These are phyloP conservation scores for Phengaris arion DNA, from an alignment of 2,888 invertebrate genomes.

Conservation along the genomic window DNA sequence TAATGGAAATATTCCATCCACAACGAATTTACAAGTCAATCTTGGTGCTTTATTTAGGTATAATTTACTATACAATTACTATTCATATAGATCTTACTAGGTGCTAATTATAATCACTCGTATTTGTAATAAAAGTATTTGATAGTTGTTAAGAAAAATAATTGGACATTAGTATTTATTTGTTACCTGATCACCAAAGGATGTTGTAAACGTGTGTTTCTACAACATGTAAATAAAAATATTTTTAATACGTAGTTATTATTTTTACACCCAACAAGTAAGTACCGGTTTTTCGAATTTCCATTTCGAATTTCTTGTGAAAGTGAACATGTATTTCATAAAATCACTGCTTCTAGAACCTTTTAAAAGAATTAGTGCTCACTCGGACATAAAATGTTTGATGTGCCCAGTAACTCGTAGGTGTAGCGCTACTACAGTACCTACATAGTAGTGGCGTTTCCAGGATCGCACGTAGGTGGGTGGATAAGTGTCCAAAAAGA, in stretches of 20 bases:
- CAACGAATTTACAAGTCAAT: constrained; percentile 52
- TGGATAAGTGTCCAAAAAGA: no score
- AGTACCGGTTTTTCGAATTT: no score
- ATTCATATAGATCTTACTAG: neutral
- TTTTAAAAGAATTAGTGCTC: no score
- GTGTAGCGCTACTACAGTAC: no score
- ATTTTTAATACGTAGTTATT: constrained; percentile 7
- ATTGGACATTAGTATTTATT: constrained; percentile 22
- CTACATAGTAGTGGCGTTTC: no score
- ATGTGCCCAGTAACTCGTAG: no score
- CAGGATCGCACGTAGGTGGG: no score
- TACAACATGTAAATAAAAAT: constrained; percentile 19
- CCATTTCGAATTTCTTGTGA: no score
- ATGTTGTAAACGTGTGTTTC: constrained; percentile 2
- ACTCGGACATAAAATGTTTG: no score
- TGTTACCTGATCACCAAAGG: constrained; percentile 27
- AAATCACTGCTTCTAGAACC: no score
- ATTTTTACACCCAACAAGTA: neutral
- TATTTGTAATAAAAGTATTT: constrained; percentile 47
- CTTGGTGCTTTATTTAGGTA: constrained; percentile 35
- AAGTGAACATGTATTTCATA: no score
- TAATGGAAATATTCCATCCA: neutral
- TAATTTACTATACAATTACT: neutral
- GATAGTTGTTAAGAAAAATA: constrained; percentile 29
- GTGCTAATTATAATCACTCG: neutral